Base-by-base conservation (phyloP, 2,888 invertebrate species). In the Buathra laborator region DNA sequence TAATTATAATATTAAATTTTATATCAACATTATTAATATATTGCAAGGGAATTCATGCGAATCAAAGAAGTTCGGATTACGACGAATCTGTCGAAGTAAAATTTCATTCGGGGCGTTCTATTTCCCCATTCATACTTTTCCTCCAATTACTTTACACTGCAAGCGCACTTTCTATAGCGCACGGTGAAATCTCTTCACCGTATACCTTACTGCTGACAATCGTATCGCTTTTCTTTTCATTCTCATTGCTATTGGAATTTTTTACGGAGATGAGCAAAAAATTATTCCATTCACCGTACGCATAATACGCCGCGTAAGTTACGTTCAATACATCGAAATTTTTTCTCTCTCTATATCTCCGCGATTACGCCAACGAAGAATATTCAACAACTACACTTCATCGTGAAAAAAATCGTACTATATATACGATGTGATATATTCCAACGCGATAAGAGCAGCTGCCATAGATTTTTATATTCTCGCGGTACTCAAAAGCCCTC, bases 391-490 rank as follows among this genome's bases (percentile, higher is more conserved):
- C 19, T 37, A 62, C 59, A 2, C 19, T 46, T 51, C 51, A 46
- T 32, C 51, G 48, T n/a, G 14, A n/a, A 62, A 14, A 62, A 32
- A 43, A 53, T 48, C 19, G 6, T 43, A 24, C 43, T 43, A 53
- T 37, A 66, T 24, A 24, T n/a, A 9, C 16, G 48, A 46, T 16
- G 4, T 19, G n/a, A 12, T 5, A 19, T 19, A 56, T 71, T 56
- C 71, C 14, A 10, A 71, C 51, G 46, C 10, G 6, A 32, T 12
- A 46, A 43, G 10, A 48, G 75, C 75, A 72, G 76, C 43, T 77
- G 81, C 59, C 48, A 53, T 74, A 81, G 51, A 79, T 81, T 84
- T 81, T 56, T 43, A 78, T 14, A 56, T 72, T 84, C 71, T 79
- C 82, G 62, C 7, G 67, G 48, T 46, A 51, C 75, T 44, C 66